Percentiles rank a stretch among this genome's conserved stretches.
phyloP scores from a whole-genome alignment of 1,140 invertebrate genomes.

The Amyelois transitella region DNA sequence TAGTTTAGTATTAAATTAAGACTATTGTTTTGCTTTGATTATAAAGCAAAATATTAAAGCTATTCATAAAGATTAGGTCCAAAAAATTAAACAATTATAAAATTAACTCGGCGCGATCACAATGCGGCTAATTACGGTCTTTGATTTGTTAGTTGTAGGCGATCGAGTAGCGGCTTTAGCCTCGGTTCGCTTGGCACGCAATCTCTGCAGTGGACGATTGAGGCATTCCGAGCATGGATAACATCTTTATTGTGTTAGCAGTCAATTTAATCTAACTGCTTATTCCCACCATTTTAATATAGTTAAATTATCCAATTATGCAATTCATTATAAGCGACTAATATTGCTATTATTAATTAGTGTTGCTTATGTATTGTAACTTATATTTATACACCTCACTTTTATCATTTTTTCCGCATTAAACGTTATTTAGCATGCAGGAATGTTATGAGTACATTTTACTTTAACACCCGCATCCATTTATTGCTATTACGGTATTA shows the following conservation, averaged over 20 bases:
- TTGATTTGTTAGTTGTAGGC: conserved; percentile 19
- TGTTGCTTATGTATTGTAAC: background rate
- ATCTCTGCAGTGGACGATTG: conserved; percentile 9
- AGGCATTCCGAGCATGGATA: background rate
- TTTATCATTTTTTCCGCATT: background rate
- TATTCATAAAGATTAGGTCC: too few species aligned
- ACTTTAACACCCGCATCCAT: background rate
- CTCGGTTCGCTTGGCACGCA: conserved; percentile 4
- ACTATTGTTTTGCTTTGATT: background rate
- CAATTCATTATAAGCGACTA: background rate
- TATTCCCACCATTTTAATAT: background rate
- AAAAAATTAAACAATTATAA: conserved; percentile 22
- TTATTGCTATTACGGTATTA: background rate
- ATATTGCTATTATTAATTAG: background rate
- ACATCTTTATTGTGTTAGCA: conserved; percentile 4
- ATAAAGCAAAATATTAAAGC: too few species aligned
- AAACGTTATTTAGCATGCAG: conserved; percentile 7
- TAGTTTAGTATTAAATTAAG: too few species aligned
- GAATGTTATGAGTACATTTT: conserved; percentile 5
- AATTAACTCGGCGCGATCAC: conserved; percentile 14
- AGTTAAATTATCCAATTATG: background rate
- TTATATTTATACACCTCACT: background rate
- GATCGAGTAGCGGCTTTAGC: conserved; percentile 12
- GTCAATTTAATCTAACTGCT: background rate
- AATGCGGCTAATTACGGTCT: conserved; percentile 30